Conservation (phyloP, 2,113 vertebrate genomes). For the Accipiter cooperii region DNA sequence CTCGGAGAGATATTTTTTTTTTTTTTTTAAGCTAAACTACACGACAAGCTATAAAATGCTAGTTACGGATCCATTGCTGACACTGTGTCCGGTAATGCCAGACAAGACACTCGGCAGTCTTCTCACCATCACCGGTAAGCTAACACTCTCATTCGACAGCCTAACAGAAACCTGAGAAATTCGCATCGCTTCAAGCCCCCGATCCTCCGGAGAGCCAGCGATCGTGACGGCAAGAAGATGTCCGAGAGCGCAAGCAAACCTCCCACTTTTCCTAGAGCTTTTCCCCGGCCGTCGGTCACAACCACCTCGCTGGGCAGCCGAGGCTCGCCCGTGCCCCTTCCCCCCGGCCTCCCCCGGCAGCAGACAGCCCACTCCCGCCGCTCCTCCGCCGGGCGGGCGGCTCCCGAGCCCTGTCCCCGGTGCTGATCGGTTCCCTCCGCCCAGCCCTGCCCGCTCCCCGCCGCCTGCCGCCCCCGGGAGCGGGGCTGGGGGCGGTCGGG, state of each 20-base stretch:
- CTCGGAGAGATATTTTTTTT: not conserved
- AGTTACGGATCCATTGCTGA: not conserved
- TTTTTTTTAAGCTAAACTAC: not conserved
- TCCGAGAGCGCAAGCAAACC: not conserved
- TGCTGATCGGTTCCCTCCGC: constrained; percentile 41
- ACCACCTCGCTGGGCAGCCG: not conserved
- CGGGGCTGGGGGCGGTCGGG: not conserved
- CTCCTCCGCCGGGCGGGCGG: too few relatives aligned
- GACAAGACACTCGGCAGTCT: not conserved
- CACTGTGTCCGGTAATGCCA: not conserved
- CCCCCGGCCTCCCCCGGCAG: not conserved
- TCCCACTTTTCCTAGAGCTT: not conserved
- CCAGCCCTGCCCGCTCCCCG: not conserved
- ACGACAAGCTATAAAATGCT: not conserved
- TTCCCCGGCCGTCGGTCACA: not conserved
- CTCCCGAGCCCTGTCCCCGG: constrained; percentile 58
- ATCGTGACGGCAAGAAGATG: not conserved
- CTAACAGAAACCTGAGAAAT: not conserved
- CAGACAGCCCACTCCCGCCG: too few relatives aligned
- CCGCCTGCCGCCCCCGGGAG: too few relatives aligned
- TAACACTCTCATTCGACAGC: not conserved
- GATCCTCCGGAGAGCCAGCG: not conserved
- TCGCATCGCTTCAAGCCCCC: not conserved
- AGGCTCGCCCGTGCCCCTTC: not conserved
- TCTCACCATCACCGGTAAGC: not conserved